Evolutionary conservation across 2,888 invertebrate genomes (phyloP).

Genomic region (Pyrocoelia pectoralis): DNA sequence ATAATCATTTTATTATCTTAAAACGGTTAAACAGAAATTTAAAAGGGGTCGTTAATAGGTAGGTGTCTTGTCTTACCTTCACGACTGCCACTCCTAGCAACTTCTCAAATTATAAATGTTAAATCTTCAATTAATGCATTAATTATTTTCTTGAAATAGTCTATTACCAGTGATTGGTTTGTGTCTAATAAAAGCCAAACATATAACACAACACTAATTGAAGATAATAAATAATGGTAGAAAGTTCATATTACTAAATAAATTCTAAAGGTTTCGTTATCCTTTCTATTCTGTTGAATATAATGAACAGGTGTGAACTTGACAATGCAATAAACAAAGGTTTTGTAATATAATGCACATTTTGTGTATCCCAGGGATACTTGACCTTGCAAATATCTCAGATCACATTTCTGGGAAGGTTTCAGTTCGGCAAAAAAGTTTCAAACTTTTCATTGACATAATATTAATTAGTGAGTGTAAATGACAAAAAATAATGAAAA

Average conservation of each 20-base stretch:
- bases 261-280: neutral
- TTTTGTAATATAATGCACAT: neutral
- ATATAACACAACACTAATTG: neutral
- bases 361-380: neutral
- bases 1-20: no score
- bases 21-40: no score
- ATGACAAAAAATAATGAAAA: constrained; percentile 5
- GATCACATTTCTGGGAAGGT: no score
- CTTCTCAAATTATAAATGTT: neutral
- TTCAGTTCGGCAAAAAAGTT: no score
- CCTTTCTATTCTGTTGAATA: neutral
- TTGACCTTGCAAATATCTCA: neutral
- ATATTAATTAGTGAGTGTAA: neutral
- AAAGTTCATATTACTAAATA: neutral
- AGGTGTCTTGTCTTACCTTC: no score
- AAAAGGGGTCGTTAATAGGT: no score
- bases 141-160: neutral
- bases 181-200: neutral
- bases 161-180: neutral
- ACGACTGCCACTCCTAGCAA: neutral
- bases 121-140: neutral
- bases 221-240: constrained; percentile 1
- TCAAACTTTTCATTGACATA: no score
- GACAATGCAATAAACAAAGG: neutral
- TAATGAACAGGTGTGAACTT: neutral